Conservation (phyloP, 2,888 invertebrate species). For the Pinctada fucata region DNA sequence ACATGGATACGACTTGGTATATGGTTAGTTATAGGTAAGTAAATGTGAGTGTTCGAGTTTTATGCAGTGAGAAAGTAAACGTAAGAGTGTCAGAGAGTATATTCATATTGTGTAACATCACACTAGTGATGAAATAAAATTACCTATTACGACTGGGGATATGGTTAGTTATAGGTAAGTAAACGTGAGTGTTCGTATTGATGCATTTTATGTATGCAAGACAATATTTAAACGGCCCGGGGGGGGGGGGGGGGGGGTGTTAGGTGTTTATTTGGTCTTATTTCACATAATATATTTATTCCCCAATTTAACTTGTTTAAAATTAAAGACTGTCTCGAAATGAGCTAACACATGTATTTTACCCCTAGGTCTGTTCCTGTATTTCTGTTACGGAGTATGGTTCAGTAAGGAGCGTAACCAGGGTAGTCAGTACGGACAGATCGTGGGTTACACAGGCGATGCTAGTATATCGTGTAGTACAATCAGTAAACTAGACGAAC, state of each 20-base stretch:
- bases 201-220: too few relatives aligned
- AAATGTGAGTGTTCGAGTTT: background rate
- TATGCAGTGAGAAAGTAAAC: too few relatives aligned
- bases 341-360: too few relatives aligned
- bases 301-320: too few relatives aligned
- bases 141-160: constrained; percentile 70
- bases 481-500: constrained; percentile 54
- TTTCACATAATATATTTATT: too few relatives aligned
- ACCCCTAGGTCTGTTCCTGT: constrained; percentile 69
- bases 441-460: constrained; percentile 66
- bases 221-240: too few relatives aligned
- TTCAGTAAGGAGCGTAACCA: constrained; percentile 67
- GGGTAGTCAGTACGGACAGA: constrained; percentile 59
- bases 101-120: constrained; percentile 69
- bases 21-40: constrained; percentile 72
- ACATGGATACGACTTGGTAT: constrained; percentile 74
- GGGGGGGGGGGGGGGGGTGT: too few relatives aligned
- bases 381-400: constrained; percentile 74
- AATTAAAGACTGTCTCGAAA: too few relatives aligned
- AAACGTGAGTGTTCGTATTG: background rate
- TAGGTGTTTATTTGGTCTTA: too few relatives aligned
- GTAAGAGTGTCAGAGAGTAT: too few relatives aligned
- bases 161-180: constrained; percentile 72
- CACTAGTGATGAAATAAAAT: constrained; percentile 73
- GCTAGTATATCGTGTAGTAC: constrained; percentile 57